phyloP scores from a whole-genome alignment of 2,888 invertebrate genomes.

The Eristalis arbustorum region DNA sequence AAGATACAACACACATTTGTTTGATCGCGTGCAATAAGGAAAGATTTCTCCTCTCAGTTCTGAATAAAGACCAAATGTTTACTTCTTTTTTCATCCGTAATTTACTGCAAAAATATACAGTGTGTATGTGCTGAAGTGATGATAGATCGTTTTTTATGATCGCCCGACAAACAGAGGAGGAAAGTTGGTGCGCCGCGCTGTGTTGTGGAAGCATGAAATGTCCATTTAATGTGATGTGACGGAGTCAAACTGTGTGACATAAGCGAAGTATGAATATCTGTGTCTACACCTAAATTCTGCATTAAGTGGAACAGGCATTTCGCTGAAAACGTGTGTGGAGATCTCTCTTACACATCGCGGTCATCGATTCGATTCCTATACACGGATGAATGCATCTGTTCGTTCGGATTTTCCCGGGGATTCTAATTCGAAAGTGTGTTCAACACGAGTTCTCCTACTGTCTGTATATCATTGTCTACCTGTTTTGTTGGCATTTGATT shows the following conservation, averaged over 20 bases:
- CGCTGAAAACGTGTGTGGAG: neutral
- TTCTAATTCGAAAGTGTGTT: neutral
- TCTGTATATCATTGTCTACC: neutral
- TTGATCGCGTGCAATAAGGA: conserved; percentile 15
- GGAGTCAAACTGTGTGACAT: neutral
- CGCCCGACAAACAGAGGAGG: conserved; percentile 2
- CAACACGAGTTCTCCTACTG: neutral
- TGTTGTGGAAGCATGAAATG: neutral
- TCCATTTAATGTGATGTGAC: neutral
- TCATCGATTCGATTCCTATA: neutral
- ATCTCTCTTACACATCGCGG: neutral
- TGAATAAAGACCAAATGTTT: conserved; percentile 10
- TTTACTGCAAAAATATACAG: conserved; percentile 26
- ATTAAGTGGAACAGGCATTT: neutral
- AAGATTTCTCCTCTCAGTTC: conserved; percentile 27
- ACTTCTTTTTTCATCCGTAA: neutral
- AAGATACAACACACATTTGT: neutral
- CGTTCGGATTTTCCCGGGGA: neutral
- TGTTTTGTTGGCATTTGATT: neutral
- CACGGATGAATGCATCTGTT: neutral
- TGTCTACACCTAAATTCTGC: neutral
- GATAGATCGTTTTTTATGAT: conserved; percentile 41
- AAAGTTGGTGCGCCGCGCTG: neutral
- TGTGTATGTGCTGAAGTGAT: conserved; percentile 3
- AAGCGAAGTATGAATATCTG: neutral